Conservation (phyloP, 2,888 invertebrate genomes). For the Eupelmus urozonus region DNA sequence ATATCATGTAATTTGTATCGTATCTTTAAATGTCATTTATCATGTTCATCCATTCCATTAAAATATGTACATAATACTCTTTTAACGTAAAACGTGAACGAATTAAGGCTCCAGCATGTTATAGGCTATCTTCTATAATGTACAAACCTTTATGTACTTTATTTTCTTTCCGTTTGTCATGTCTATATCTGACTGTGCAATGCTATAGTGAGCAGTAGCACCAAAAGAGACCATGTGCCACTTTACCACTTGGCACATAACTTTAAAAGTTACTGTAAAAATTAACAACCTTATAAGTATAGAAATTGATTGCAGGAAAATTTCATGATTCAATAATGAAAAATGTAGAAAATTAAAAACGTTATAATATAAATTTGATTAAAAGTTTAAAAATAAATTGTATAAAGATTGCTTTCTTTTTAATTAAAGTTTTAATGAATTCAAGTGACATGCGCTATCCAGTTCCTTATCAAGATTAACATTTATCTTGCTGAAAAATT, state of each 20-base stretch:
- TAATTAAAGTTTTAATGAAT: slow-evolving; percentile 41
- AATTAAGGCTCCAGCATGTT: slow-evolving; percentile 78
- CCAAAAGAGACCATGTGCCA: slow-evolving; percentile 71
- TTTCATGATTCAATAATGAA: slow-evolving; percentile 33
- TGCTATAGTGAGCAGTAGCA: slow-evolving; percentile 76
- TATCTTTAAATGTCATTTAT: slow-evolving; percentile 68
- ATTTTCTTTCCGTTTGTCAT: slow-evolving; percentile 65
- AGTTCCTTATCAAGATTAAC: slow-evolving; percentile 33
- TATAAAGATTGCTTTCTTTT: slow-evolving; percentile 34
- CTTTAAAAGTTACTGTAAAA: slow-evolving; percentile 48
- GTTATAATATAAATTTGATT: slow-evolving; percentile 48
- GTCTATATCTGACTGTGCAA: slow-evolving; percentile 75
- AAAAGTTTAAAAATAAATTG: slow-evolving; percentile 52
- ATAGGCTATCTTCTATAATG: slow-evolving; percentile 77
- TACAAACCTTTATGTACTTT: slow-evolving; percentile 76
- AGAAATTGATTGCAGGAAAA: slow-evolving; percentile 37
- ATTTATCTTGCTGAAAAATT: slow-evolving; percentile 34
- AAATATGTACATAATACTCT: slow-evolving; percentile 76
- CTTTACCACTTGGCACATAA: slow-evolving; percentile 62
- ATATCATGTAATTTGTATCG: slow-evolving; percentile 55
- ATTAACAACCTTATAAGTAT: slow-evolving; percentile 50
- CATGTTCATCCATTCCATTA: slow-evolving; percentile 71
- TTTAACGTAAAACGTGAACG: slow-evolving; percentile 75
- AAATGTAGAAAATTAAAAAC: slow-evolving; percentile 32
- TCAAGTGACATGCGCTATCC: slow-evolving; percentile 34